These are phyloP conservation scores for Paedocypris micromegethes DNA, from an alignment of 2,797 vertebrate species.

Conservation along the genomic window DNA sequence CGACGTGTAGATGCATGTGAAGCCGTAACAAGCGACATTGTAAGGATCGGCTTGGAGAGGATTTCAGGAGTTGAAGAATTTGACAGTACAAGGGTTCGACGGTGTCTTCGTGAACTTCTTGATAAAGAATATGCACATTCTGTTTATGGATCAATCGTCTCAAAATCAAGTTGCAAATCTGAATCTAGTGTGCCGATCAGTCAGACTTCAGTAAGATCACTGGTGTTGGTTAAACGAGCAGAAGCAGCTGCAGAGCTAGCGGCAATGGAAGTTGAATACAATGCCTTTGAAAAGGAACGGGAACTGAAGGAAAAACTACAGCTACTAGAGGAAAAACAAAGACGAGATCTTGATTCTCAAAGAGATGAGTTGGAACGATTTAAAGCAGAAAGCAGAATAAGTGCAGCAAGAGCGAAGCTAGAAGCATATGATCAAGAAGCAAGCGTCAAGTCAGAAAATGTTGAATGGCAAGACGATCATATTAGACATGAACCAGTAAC, in stretches of 20 bases:
- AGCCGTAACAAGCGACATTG: constrained; percentile 26
- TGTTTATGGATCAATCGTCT: constrained; percentile 24
- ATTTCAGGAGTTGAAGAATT: constrained; percentile 28
- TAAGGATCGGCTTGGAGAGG: constrained; percentile 33
- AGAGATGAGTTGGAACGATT: constrained; percentile 22
- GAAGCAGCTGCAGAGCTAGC: constrained; percentile 38
- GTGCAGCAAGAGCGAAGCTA: constrained; percentile 26
- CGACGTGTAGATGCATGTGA: constrained; percentile 24
- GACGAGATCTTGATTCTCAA: constrained; percentile 27
- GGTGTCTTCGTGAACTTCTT: constrained; percentile 21
- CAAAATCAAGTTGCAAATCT: not conserved
- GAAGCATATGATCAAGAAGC: constrained; percentile 26
- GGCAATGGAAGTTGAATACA: constrained; percentile 30
- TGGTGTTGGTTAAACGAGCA: constrained; percentile 17
- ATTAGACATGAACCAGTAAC: not conserved
- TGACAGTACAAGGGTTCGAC: not conserved
- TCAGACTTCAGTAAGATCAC: constrained; percentile 18
- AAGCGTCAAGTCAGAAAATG: not conserved
- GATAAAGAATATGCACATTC: constrained; percentile 23
- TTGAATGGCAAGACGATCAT: not conserved
- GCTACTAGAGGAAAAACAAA: constrained; percentile 30
- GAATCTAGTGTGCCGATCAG: not conserved
- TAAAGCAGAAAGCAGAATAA: constrained; percentile 20
- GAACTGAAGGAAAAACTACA: constrained; percentile 31
- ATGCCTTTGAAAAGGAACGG: constrained; percentile 16